Percentiles rank a stretch among this genome's conserved stretches.
Conservation (phyloP, 2,113 vertebrate genomes). For the Pomatostomus ruficeps region DNA sequence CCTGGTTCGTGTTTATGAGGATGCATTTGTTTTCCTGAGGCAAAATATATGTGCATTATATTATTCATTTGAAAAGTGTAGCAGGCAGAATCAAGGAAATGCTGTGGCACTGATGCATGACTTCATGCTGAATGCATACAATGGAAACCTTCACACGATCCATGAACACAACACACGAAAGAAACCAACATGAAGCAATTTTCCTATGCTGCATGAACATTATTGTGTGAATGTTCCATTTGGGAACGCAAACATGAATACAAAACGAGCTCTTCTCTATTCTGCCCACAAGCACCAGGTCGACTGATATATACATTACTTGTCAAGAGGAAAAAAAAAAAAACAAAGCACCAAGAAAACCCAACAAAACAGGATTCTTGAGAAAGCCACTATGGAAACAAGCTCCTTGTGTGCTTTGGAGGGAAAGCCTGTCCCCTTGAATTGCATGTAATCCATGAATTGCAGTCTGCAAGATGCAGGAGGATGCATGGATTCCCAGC, state of each 20-base stretch:
- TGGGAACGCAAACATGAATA: neutral
- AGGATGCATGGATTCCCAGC: accelerated
- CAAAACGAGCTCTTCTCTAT: neutral
- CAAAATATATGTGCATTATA: neutral
- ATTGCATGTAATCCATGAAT: too few relatives aligned
- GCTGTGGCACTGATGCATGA: neutral
- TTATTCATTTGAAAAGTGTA: neutral
- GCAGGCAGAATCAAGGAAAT: neutral
- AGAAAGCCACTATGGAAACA: neutral
- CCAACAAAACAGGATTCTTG: too few relatives aligned
- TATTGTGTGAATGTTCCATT: neutral
- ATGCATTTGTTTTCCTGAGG: neutral
- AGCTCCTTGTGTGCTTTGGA: neutral
- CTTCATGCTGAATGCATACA: neutral
- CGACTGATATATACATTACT: neutral
- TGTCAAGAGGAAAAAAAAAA: neutral
- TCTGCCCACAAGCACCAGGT: neutral
- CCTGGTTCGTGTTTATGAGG: neutral
- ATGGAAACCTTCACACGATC: neutral
- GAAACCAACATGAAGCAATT: neutral
- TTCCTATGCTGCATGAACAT: neutral
- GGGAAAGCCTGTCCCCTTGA: neutral
- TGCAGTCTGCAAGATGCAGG: neutral
- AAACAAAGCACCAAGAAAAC: too few relatives aligned
- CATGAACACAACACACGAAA: neutral